Conservation (phyloP, 2,113 vertebrate species). For the Mustela lutreola region DNA sequence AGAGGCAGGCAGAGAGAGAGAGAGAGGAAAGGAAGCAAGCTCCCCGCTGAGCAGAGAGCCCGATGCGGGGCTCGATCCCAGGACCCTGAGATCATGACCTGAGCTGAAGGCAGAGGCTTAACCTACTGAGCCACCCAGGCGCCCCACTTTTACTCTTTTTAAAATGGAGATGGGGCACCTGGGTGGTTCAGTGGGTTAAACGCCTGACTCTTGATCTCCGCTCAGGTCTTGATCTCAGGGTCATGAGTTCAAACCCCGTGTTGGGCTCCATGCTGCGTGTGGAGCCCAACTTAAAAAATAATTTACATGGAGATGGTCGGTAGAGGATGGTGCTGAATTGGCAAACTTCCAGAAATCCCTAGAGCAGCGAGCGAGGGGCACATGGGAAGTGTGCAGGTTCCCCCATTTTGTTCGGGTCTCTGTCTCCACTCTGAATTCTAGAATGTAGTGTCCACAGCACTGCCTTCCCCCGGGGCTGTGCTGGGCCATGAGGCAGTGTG, state of each 20-base stretch:
- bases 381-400: background rate
- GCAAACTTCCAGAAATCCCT: background rate
- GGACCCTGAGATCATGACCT: too few relatives aligned
- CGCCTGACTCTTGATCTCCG: background rate
- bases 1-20: too few relatives aligned
- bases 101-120: too few relatives aligned
- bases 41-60: too few relatives aligned
- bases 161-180: background rate
- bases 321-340: background rate
- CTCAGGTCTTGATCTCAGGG: background rate
- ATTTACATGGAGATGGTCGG: background rate
- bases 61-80: too few relatives aligned
- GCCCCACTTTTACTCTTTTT: background rate
- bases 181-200: background rate
- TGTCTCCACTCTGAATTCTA: background rate
- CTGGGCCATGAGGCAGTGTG: background rate
- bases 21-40: too few relatives aligned
- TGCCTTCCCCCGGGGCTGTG: background rate
- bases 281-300: background rate
- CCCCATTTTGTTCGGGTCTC: accelerated
- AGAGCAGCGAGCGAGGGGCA: background rate
- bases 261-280: background rate
- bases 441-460: accelerated
- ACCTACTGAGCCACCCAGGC: too few relatives aligned
- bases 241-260: background rate